These are phyloP conservation scores for Augiades crinisus DNA, from an alignment of 2,888 invertebrate genomes.

Conservation along the genomic window DNA sequence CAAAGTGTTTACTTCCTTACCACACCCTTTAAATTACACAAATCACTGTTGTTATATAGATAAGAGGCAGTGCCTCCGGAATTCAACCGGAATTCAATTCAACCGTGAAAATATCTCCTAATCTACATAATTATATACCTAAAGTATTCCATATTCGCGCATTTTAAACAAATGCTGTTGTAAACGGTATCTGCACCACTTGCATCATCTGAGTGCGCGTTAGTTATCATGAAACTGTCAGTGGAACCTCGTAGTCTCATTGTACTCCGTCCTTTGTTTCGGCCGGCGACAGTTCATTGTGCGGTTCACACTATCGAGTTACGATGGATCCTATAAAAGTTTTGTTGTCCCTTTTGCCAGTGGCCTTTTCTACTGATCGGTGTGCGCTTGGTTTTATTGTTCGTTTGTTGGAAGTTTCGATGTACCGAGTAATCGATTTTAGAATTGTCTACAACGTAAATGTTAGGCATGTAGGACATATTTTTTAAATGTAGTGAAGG, in stretches of 20 bases:
- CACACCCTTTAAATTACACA: too few relatives aligned
- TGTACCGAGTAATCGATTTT: conserved; percentile 10
- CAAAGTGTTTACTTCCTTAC: too few relatives aligned
- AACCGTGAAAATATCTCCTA: too few relatives aligned
- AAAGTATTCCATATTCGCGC: too few relatives aligned
- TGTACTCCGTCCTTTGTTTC: conserved; percentile 16
- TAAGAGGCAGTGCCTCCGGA: too few relatives aligned
- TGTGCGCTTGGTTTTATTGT: conserved; percentile 16
- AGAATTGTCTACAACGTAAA: conserved; percentile 1
- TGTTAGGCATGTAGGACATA: neutral
- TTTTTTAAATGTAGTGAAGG: too few relatives aligned
- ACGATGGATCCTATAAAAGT: conserved; percentile 19
- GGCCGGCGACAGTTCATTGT: conserved; percentile 20
- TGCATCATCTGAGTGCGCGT: neutral
- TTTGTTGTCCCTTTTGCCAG: conserved; percentile 20
- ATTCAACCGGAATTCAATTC: too few relatives aligned
- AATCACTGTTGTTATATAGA: too few relatives aligned
- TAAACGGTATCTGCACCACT: neutral
- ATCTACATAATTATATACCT: too few relatives aligned
- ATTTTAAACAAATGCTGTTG: too few relatives aligned
- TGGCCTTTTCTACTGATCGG: conserved; percentile 24
- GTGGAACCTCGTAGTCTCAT: conserved; percentile 1
- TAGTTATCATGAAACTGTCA: neutral
- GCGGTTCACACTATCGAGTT: conserved; percentile 22
- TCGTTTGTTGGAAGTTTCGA: conserved; percentile 15